These are phyloP conservation scores for Elaphurus davidianus DNA, from an alignment of 2,113 vertebrate genomes.

Conservation along the genomic window DNA sequence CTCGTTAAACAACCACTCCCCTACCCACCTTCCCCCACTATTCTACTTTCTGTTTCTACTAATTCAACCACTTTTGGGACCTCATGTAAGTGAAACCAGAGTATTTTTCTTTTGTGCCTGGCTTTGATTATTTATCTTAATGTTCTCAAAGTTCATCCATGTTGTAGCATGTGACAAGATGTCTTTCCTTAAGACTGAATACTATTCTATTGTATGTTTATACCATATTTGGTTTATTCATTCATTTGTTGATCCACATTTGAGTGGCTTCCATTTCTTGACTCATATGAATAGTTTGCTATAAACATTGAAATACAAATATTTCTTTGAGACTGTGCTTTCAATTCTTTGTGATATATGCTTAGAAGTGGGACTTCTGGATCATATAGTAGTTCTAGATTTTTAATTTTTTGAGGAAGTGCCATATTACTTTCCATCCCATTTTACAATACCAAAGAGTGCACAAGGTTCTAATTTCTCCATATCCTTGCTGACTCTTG, in stretches of 20 bases:
- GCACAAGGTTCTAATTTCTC: neutral
- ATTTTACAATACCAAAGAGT: neutral
- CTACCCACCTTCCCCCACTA: neutral
- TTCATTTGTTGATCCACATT: neutral
- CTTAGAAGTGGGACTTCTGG: neutral
- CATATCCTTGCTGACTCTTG: neutral
- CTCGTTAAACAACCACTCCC: neutral
- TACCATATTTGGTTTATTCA: neutral
- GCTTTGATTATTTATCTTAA: neutral
- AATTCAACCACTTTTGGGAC: neutral
- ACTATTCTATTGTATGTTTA: neutral
- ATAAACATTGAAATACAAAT: neutral
- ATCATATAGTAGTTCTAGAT: neutral
- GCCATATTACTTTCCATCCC: neutral
- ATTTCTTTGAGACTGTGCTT: neutral
- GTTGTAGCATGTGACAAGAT: neutral
- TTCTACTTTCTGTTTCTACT: slow-evolving; percentile 34
- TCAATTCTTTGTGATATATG: slow-evolving; percentile 4
- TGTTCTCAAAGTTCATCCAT: neutral
- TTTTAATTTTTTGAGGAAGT: neutral
- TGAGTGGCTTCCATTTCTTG: neutral
- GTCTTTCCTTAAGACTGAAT: neutral
- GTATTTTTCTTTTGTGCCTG: neutral
- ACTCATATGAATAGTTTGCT: neutral
- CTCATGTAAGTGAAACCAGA: neutral